These are phyloP conservation scores for Dexiosoma caninum DNA, from an alignment of 2,888 invertebrate genomes.

Conservation along the genomic window DNA sequence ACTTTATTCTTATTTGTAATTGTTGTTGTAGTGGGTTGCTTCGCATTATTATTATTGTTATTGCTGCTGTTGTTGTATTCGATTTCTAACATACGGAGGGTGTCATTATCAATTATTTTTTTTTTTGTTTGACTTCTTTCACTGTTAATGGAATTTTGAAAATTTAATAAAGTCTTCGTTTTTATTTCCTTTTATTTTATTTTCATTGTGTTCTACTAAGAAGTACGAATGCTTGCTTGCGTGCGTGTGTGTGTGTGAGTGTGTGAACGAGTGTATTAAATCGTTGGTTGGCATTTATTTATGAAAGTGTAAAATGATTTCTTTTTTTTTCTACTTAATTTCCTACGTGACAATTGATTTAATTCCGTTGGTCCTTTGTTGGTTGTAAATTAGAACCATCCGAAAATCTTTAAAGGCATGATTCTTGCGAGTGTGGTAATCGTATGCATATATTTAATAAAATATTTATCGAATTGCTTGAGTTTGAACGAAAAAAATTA, in stretches of 20 bases:
- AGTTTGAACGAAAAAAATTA: neutral
- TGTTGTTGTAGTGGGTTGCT: slow-evolving; percentile 31
- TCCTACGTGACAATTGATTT: slow-evolving; percentile 58
- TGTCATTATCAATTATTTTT: slow-evolving; percentile 63
- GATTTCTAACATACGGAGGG: slow-evolving; percentile 57
- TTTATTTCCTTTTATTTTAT: slow-evolving; percentile 1
- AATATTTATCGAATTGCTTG: neutral
- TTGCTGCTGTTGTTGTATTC: slow-evolving; percentile 2
- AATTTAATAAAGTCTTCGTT: slow-evolving; percentile 66
- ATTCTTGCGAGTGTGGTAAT: neutral
- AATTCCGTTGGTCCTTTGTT: slow-evolving; percentile 25
- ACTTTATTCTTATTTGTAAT: slow-evolving; percentile 30
- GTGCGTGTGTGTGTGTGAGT: neutral
- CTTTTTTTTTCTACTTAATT: slow-evolving; percentile 36
- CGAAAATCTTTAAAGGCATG: neutral
- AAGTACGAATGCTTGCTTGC: neutral
- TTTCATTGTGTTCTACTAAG: slow-evolving; percentile 20
- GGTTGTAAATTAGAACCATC: neutral
- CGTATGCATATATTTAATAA: neutral
- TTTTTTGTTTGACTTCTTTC: slow-evolving; percentile 46
- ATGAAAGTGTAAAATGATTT: slow-evolving; percentile 47
- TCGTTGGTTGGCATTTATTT: slow-evolving; percentile 52
- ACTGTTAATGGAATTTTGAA: slow-evolving; percentile 68
- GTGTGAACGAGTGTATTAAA: slow-evolving; percentile 34
- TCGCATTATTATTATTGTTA: no score